Conservation (phyloP, 2,888 invertebrate genomes). For the Thecophora atra region DNA sequence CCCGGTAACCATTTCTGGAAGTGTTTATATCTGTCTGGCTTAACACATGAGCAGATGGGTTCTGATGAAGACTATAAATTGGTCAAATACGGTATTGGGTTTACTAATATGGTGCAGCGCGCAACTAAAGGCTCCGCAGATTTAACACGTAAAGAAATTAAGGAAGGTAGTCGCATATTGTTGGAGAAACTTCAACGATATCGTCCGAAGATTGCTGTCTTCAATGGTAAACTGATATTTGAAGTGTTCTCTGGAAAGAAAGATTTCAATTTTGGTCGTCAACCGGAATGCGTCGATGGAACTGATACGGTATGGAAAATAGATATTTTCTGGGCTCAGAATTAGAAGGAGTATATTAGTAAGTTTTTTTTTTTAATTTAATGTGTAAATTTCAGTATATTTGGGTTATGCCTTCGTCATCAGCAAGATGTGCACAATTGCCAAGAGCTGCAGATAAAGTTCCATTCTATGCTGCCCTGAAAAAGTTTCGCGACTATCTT, state of each 20-base stretch:
- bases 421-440: conserved; percentile 94
- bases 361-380: too few species aligned
- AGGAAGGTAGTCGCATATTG: conserved; percentile 89
- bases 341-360: too few species aligned
- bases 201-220: conserved; percentile 95
- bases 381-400: conserved; percentile 87
- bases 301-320: conserved; percentile 85
- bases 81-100: conserved; percentile 93
- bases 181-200: conserved; percentile 90
- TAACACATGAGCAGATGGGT: conserved; percentile 94
- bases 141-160: conserved; percentile 91
- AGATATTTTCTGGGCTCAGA: too few species aligned
- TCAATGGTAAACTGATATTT: conserved; percentile 98
- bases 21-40: conserved; percentile 91
- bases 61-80: conserved; percentile 96
- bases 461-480: conserved; percentile 94
- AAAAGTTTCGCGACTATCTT: conserved; percentile 93
- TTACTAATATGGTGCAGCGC: conserved; percentile 96
- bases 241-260: conserved; percentile 97
- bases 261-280: conserved; percentile 95
- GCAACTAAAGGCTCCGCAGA: conserved; percentile 97
- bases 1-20: conserved; percentile 99
- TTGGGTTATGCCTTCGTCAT: conserved; percentile 99
- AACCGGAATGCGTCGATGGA: conserved; percentile 91
- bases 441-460: conserved; percentile 98